Evolutionary conservation across 2,888 invertebrate genomes (phyloP).

Genomic region (Andrena flavipes): DNA sequence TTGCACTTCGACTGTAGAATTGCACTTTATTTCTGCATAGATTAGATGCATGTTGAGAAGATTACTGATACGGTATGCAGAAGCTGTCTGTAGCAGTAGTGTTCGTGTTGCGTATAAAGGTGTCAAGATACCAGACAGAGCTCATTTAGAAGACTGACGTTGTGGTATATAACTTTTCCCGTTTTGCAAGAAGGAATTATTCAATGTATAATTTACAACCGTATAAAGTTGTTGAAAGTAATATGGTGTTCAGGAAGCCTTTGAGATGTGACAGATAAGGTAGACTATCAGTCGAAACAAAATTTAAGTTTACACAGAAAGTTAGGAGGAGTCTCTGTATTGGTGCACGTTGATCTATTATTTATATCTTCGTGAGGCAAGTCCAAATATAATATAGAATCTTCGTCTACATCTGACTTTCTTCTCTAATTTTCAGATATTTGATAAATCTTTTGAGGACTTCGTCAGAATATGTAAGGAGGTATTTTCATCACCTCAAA

Average conservation of each 20-base stretch:
- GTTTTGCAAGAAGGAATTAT: slow-evolving; percentile 28
- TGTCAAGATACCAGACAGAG: slow-evolving; percentile 29
- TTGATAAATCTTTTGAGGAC: too few species aligned
- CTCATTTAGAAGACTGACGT: slow-evolving; percentile 12
- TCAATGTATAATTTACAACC: slow-evolving; percentile 41
- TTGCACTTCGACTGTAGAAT: not conserved
- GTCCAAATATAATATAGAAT: not conserved
- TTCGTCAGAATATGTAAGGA: too few species aligned
- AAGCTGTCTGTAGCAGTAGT: slow-evolving; percentile 44
- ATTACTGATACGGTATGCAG: slow-evolving; percentile 17
- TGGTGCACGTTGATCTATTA: not conserved
- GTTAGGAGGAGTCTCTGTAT: not conserved
- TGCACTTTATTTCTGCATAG: slow-evolving; percentile 1
- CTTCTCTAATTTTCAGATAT: too few species aligned
- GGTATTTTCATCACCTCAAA: too few species aligned
- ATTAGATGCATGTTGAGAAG: slow-evolving; percentile 32
- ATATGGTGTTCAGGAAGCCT: slow-evolving; percentile 24
- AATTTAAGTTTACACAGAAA: slow-evolving; percentile 16
- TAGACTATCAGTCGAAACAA: not conserved
- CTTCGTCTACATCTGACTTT: not conserved
- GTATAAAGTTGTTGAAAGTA: slow-evolving; percentile 46
- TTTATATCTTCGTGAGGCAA: not conserved
- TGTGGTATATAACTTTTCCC: slow-evolving; percentile 10
- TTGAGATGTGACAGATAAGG: slow-evolving; percentile 12
- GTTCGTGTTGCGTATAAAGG: slow-evolving; percentile 25